These are phyloP conservation scores for Lethocerus indicus DNA, from an alignment of 1,140 invertebrate genomes.

Conservation along the genomic window DNA sequence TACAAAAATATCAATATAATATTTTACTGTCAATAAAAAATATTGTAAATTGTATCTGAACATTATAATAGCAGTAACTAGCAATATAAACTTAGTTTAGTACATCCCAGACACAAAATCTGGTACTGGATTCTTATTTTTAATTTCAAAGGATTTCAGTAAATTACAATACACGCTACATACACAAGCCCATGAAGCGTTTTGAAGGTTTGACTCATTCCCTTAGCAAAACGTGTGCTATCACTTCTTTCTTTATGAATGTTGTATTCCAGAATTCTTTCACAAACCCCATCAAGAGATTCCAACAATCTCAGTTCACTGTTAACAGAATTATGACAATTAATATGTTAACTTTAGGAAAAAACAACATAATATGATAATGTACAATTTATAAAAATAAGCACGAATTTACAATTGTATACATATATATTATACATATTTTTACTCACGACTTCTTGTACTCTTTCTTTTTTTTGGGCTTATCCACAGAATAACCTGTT, in stretches of 20 bases:
- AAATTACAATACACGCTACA: too few relatives aligned
- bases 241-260: slow-evolving; percentile 87
- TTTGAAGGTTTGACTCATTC: slow-evolving; percentile 91
- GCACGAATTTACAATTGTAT: too few relatives aligned
- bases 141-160: too few relatives aligned
- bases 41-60: background rate
- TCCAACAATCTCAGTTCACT: slow-evolving; percentile 77
- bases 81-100: background rate
- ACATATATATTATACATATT: too few relatives aligned
- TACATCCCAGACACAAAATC: too few relatives aligned
- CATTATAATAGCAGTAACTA: background rate
- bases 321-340: too few relatives aligned
- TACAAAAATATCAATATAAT: background rate
- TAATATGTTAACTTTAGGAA: too few relatives aligned
- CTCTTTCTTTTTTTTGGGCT: slow-evolving; percentile 62
- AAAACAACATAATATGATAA: too few relatives aligned
- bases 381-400: too few relatives aligned
- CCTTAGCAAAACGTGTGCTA: slow-evolving; percentile 85
- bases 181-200: slow-evolving; percentile 87
- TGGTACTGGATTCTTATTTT: too few relatives aligned
- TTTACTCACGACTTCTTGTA: slow-evolving; percentile 58
- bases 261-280: slow-evolving; percentile 80
- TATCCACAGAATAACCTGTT: slow-evolving; percentile 81
- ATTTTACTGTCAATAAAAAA: too few relatives aligned
- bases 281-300: slow-evolving; percentile 77